Base-by-base conservation (phyloP, 2,888 invertebrate genomes). In the Noctua pronuba region DNA sequence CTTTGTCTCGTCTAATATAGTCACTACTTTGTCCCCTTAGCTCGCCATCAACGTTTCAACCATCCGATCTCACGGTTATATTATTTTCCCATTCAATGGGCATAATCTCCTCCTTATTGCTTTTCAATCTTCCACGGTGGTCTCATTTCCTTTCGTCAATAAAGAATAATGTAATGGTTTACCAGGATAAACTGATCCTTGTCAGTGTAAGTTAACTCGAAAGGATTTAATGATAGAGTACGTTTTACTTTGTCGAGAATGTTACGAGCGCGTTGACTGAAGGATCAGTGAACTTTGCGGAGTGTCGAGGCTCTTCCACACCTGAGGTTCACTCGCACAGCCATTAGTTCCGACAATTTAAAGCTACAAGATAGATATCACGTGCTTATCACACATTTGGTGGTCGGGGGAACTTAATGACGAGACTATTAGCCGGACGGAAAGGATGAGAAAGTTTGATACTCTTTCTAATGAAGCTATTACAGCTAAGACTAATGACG, bases 281-380 rank as follows among this genome's bases (percentile, higher is more conserved):
- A 94, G 94, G 96, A 95, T 94, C 96, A 96, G 92, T 96, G 96
- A 96, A 96, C 96, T 96, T 95, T 95, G 94, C 91, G 90, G 92
- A 94, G 94, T 92, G 92, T 87, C 90, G 92, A 92, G 92, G 90
- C 90, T 92, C 92, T 92, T 93, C 94, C 92, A 93, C 95, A 95
- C 95, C 95, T 96, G 94, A 93, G 93, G 93, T 94, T 95, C 92
- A 94, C 94, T 94, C 94, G 93, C 95, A 94, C 92, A 93, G 87
- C 92, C 93, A 95, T 96, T 95, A 94, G 93, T 94, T 95, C 92
- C 92, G 90, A 94, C 92, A 92, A 92, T 93, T 94, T 94, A 93
- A 93, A 93, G 93, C 92, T 91, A 88, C 86, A 86, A 93, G 93
- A 93, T 93, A 93, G 89, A 92, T 93, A 94, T 93, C 93, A 93